Percentiles rank a stretch among this genome's conserved stretches.
phyloP scores from a whole-genome alignment of 2,113 vertebrate species.

The Calidris pugnax region DNA sequence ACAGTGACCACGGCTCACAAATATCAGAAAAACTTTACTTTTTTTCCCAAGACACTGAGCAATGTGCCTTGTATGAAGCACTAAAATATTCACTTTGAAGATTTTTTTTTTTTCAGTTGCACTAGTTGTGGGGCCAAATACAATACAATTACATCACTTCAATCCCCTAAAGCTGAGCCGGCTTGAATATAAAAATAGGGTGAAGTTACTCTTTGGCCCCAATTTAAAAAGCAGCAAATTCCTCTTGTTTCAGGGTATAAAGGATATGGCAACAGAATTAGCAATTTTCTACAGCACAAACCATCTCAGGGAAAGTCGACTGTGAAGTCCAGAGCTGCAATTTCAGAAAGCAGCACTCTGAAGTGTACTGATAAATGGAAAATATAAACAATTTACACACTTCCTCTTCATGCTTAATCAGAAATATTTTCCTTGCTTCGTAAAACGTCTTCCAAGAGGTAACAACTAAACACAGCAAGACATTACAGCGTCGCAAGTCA shows the following conservation, averaged over 20 bases:
- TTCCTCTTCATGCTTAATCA: neutral
- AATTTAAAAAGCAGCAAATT: constrained; percentile 69
- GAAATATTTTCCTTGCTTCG: neutral
- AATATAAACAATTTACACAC: neutral
- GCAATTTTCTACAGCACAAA: constrained; percentile 38
- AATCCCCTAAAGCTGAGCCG: constrained; percentile 67
- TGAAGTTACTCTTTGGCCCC: constrained; percentile 69
- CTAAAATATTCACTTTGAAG: constrained; percentile 69
- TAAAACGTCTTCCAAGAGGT: neutral
- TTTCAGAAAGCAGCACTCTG: constrained; percentile 32
- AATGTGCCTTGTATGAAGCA: constrained; percentile 47
- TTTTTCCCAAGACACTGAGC: constrained; percentile 19
- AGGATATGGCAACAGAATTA: constrained; percentile 25
- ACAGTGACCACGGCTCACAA: constrained; percentile 8
- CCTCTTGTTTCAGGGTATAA: constrained; percentile 56
- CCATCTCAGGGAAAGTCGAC: constrained; percentile 34
- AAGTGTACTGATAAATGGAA: constrained; percentile 19
- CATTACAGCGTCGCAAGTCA: neutral
- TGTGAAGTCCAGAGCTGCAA: constrained; percentile 43
- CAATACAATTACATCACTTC: constrained; percentile 63
- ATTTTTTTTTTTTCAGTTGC: constrained; percentile 42
- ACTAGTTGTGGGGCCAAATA: constrained; percentile 48
- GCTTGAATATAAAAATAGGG: constrained; percentile 65
- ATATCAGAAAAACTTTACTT: constrained; percentile 25
- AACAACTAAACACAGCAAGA: neutral